Conservation (phyloP, 2,113 vertebrate genomes). For the Dolichallabes microphthalmus region DNA sequence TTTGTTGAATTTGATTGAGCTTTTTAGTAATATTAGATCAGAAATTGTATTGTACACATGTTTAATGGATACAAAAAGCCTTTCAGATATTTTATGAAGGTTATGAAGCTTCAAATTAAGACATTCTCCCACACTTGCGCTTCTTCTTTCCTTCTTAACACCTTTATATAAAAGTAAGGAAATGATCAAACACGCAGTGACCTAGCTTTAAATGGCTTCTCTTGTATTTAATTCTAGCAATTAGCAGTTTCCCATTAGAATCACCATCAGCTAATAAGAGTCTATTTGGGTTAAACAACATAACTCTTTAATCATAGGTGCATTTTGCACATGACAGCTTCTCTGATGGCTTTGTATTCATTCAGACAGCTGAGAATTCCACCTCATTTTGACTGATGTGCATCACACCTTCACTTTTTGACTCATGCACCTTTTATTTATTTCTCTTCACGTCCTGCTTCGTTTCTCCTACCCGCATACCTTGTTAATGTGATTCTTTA, state of each 20-base stretch:
- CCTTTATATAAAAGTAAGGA: neutral
- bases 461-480: constrained; percentile 19
- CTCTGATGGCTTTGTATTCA: constrained; percentile 16
- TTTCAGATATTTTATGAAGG: neutral
- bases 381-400: constrained; percentile 11
- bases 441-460: constrained; percentile 21
- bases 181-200: neutral
- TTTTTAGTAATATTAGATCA: neutral
- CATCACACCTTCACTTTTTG: neutral
- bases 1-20: neutral
- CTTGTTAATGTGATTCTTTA: constrained; percentile 43
- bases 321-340: neutral
- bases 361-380: neutral
- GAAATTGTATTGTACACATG: neutral
- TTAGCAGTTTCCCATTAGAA: constrained; percentile 24
- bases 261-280: neutral
- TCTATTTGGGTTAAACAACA: constrained; percentile 14
- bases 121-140: neutral
- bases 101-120: neutral
- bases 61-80: neutral
- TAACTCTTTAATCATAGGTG: constrained; percentile 5
- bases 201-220: constrained; percentile 7
- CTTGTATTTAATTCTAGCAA: constrained; percentile 26
- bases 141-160: neutral
- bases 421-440: neutral